Evolutionary conservation across 35 echinoderm and acorn worm genomes (phyloP), one percentile per base, ranked within the genome.

Genomic region (Apostichopus parvimensis): DNA sequence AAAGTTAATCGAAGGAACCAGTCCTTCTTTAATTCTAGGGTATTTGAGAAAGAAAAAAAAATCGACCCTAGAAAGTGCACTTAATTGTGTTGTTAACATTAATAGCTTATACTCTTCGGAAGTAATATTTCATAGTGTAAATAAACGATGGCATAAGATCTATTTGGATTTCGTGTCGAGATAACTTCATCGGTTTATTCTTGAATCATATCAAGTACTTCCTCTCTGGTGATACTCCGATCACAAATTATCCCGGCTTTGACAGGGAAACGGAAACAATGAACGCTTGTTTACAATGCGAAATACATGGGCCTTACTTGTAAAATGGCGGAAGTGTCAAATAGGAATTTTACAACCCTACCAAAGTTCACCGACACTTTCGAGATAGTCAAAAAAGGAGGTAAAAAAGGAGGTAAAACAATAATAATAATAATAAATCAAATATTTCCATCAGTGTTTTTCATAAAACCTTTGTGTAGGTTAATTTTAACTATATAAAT

Each of bases 131-230:
- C 17, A 75, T 22, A 8, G 15, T 75, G 71, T 75, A 75, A 75
- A 75, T 75, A 75, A 75, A 75, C 71, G 71, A 22, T 22, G 71
- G 12, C n/a, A 75, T 75, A 75, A 75, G 34, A 75, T 75, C 71
- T 75, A 75, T 75, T 75, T 22, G 71, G 71, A 75, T 75, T 75
- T 75, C 71, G 71, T 75, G 71, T 18, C 71, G 13, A 75, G 71
- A 75, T 75, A 7, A 18, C 13, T 6, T 22, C 6, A 20, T 75
- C 6, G 71, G 15, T 75, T 75, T 18, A 18, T 75, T 22, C 21
- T 18, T 18, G 15, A 75, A 75, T 14, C 17, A 75, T 75, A 75
- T 75, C 71, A 6, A 75, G 14, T 7, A 75, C 71, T 75, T 75
- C 71, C 71, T 61, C 11, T 4, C 21, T 75, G 71, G n/a, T 18